A percentile compares a stretch with the other conserved stretches of the same genome.
phyloP scores from a whole-genome alignment of 2,888 invertebrate species.

The Orthonychiurus folsomi region DNA sequence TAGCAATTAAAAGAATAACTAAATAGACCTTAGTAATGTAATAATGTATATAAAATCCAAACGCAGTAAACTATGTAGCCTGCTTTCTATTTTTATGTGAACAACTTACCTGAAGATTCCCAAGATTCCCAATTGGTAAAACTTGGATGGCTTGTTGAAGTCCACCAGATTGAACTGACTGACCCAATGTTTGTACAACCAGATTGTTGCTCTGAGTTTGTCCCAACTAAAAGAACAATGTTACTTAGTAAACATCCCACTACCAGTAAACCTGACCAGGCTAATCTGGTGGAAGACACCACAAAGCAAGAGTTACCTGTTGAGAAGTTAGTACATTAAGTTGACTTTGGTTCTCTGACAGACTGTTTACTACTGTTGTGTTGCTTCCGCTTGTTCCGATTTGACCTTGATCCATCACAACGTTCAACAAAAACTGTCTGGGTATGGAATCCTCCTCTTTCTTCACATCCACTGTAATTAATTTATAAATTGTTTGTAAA shows the following conservation, averaged over 20 bases:
- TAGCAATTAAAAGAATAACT: too few species aligned
- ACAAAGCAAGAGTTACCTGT: too few species aligned
- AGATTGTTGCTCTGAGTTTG: background rate
- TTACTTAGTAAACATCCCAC: too few species aligned
- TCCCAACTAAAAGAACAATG: background rate
- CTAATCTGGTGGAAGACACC: too few species aligned
- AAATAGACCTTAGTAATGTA: too few species aligned
- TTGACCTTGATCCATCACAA: constrained; percentile 6
- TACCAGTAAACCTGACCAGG: too few species aligned
- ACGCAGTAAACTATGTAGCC: background rate
- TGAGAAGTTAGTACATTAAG: background rate
- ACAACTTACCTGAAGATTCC: constrained; percentile 29
- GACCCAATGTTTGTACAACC: constrained; percentile 29
- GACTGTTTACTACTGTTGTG: background rate
- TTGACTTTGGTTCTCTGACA: background rate
- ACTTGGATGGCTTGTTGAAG: constrained; percentile 23
- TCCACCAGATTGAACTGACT: constrained; percentile 16
- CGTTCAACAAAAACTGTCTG: constrained; percentile 6
- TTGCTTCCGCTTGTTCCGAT: background rate
- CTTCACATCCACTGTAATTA: constrained; percentile 11
- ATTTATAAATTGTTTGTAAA: too few species aligned
- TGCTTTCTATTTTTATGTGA: background rate
- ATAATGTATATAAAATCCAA: too few species aligned
- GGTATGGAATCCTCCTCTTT: constrained; percentile 10
- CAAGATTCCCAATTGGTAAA: constrained; percentile 32